Base-by-base conservation (phyloP, 1,140 invertebrate species). In the Drosophila bocqueti region DNA sequence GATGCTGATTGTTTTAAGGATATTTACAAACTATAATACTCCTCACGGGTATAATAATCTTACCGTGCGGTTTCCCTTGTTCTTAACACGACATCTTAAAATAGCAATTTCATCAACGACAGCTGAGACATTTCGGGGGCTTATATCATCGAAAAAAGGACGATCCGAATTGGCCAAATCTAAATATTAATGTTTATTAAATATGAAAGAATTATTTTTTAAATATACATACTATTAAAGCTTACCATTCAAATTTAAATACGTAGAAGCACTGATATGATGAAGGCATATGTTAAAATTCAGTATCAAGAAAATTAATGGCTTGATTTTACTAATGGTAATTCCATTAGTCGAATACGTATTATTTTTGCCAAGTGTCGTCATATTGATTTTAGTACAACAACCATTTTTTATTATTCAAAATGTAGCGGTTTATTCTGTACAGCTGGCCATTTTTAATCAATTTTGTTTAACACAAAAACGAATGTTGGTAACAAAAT, bases 61-160 rank as follows among this genome's bases (percentile, higher is more conserved):
- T 93, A 98, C 97, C 93, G 97, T 97, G 94, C 97, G 95, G 86
- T 98, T 96, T 5, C 96, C 97, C 63, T 97, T 96, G 93, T 97
- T 96, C 91, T 97, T 97, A 24, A 97, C 97, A 60, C 96, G 94
- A 93, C 97, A 98, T 91, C 96, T 95, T 64, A 98, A 94, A 76
- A 97, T 94, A 6, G 96, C 96, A 6, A 96, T 95, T 93, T 98
- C 97, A 4, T 97, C 97, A 6, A 97, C 96, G 38, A 97, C 96
- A 2, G 96, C 95, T 0, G 97, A 97, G 57, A 98, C 95, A 93
- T 98, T 98, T 75, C 96, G 94, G 1, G 96, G 95, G 6, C 95
- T 96, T 68, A 97, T 95, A 85, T 97, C 96, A 91, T 98, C 97
- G 91, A 98, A 98, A 90, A 96, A 97, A 3, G 97, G 97, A 79